Evolutionary conservation across 2,888 invertebrate genomes (phyloP).

Genomic region (Labia minor): DNA sequence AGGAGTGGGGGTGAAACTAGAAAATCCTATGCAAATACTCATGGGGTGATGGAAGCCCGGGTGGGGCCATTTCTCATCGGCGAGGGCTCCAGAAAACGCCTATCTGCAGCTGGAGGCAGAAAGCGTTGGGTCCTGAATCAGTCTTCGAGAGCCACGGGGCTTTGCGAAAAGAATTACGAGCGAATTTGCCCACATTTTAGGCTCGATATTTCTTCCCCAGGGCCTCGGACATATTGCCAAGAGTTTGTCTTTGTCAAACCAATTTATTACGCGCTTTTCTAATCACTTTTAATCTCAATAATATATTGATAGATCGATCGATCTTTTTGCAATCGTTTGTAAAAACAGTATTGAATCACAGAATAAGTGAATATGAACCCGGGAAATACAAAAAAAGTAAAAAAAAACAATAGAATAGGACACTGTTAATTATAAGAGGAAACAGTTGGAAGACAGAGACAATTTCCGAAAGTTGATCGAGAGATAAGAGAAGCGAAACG

Average conservation of each 20-base stretch:
- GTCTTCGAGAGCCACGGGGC: conserved; percentile 8
- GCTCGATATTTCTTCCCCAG: conserved; percentile 8
- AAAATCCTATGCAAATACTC: background rate
- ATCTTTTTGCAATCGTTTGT: no score
- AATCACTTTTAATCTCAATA: conserved; percentile 13
- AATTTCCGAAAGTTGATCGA: background rate
- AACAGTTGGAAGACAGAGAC: background rate
- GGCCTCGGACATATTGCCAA: conserved; percentile 13
- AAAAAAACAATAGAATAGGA: background rate
- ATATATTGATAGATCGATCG: background rate
- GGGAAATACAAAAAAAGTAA: background rate
- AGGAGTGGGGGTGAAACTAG: background rate
- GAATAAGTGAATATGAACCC: no score
- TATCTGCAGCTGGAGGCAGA: background rate
- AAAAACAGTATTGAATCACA: no score
- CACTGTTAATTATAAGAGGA: background rate
- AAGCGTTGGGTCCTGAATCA: background rate
- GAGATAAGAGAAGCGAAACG: background rate
- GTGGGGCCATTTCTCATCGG: background rate
- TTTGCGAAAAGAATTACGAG: conserved; percentile 13
- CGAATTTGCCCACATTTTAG: conserved; percentile 7
- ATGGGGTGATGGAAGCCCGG: background rate
- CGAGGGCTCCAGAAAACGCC: background rate
- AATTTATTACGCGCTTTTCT: conserved; percentile 13
- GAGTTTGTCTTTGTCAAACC: conserved; percentile 13